A percentile compares a stretch with the other conserved stretches of the same genome.
phyloP scores from a whole-genome alignment of 2,797 vertebrate genomes.

The Chaetodon trifasciatus region DNA sequence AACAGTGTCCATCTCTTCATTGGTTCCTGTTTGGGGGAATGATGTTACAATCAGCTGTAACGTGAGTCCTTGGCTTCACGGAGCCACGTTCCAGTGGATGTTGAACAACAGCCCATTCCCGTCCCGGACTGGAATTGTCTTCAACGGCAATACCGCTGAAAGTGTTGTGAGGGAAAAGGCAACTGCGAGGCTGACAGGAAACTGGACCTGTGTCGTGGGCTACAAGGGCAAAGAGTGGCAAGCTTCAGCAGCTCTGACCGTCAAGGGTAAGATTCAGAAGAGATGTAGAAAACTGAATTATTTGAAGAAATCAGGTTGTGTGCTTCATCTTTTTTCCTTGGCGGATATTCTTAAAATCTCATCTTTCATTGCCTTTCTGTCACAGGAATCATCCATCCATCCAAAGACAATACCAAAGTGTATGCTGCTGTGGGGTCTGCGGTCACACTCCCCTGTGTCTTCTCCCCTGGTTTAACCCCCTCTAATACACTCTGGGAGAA shows the following conservation, averaged over 20 bases:
- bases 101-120: constrained; percentile 54
- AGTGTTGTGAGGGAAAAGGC: constrained; percentile 16
- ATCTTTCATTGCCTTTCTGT: constrained; percentile 1
- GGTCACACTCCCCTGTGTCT: constrained; percentile 81
- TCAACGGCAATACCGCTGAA: fast-evolving
- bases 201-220: constrained; percentile 79
- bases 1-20: constrained; percentile 72
- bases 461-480: constrained; percentile 59
- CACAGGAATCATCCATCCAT: constrained; percentile 80
- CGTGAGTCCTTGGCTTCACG: constrained; percentile 53
- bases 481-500: constrained; percentile 67
- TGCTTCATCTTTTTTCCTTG: not conserved
- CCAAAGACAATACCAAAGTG: constrained; percentile 53
- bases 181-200: constrained; percentile 56
- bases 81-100: constrained; percentile 55
- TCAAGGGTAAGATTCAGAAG: constrained; percentile 75
- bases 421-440: constrained; percentile 79
- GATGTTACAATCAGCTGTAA: constrained; percentile 57
- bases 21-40: constrained; percentile 50
- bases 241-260: constrained; percentile 64
- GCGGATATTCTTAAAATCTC: not conserved
- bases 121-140: fast-evolving
- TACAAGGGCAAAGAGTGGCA: not conserved
- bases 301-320: not conserved
- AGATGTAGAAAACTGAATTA: not conserved